These are phyloP conservation scores for Chloromyia formosa DNA, from an alignment of 2,888 invertebrate genomes.

Conservation along the genomic window DNA sequence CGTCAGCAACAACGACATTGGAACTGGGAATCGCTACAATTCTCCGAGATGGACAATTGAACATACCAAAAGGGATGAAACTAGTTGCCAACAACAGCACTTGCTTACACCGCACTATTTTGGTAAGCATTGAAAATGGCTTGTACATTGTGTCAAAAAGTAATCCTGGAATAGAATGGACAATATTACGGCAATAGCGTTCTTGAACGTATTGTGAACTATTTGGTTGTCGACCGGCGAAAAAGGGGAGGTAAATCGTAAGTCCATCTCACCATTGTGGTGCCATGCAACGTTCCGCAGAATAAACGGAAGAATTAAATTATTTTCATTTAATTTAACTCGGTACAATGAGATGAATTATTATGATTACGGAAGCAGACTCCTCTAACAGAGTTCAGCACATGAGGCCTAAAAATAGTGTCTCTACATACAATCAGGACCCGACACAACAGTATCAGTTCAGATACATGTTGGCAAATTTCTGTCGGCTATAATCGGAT, in stretches of 20 bases:
- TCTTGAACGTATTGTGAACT: background rate
- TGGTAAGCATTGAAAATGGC: slow-evolving; percentile 41
- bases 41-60: slow-evolving; percentile 37
- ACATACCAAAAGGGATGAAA: slow-evolving; percentile 37
- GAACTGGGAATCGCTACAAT: slow-evolving; percentile 8
- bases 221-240: slow-evolving; percentile 24
- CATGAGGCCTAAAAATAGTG: no score
- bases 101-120: slow-evolving; percentile 44
- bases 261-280: background rate
- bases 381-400: no score
- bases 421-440: no score
- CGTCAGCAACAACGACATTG: slow-evolving; percentile 34
- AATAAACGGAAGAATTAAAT: slow-evolving; percentile 35
- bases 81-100: slow-evolving; percentile 42
- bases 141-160: slow-evolving; percentile 36
- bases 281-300: background rate
- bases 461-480: no score
- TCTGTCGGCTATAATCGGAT: no score
- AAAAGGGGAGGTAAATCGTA: background rate
- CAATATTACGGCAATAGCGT: slow-evolving; percentile 19
- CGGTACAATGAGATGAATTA: slow-evolving; percentile 6
- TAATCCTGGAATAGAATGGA: slow-evolving; percentile 33
- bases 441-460: no score
- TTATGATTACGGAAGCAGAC: no score
- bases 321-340: slow-evolving; percentile 31